Evolutionary conservation across 2,113 vertebrate genomes (phyloP), one percentile per base, ranked within the genome.

Genomic region (Eudorcas thomsonii): DNA sequence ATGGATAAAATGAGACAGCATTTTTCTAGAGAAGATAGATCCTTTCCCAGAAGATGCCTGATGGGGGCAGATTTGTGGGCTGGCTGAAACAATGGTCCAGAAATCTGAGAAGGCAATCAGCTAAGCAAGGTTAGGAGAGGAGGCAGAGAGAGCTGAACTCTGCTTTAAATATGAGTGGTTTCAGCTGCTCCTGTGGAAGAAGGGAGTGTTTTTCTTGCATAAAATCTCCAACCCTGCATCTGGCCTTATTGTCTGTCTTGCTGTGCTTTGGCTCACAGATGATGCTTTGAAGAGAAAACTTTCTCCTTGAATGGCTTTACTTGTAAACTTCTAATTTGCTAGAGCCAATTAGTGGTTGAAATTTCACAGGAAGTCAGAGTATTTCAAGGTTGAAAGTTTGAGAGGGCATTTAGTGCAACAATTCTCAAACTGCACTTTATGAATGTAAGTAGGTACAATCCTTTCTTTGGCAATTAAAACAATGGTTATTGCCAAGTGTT

Each of bases 131-230:
- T 88, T 88, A 97, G 59, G 13, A 91, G n/a, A 92, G 9, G 3
- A 9, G 30, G 28, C 52, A 94, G 55, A 88, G 25, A 71, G 15
- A 64, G 36, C 33, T 74, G 36, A 94, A 95, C 28, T 62, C 43
- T 92, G 74, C 39, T 94, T 96, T 86, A 92, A 23, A 81, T 96
- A 62, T 97, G 88, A 95, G 93, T 96, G 60, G 81, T 90, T 82
- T 97, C 96, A 77, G 62, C 91, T 95, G 52, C 6, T 48, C 54
- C 59, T 82, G 16, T 67, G 15, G 59, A 81, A 84, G 7, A 28
- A 94, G 8, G 62, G 36, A 83, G 5, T 95, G 64, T 81, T 96
- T 96, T 97, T 90, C 77, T 92, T 92, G 33, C 96, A 57, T 64
- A 52, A 64, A 91, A 85, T 88, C 54, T 87, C 36, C 52, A 96